Percentiles rank a stretch among this genome's conserved stretches.
phyloP scores from a whole-genome alignment of 1,140 invertebrate genomes.

The Plodia interpunctella region DNA sequence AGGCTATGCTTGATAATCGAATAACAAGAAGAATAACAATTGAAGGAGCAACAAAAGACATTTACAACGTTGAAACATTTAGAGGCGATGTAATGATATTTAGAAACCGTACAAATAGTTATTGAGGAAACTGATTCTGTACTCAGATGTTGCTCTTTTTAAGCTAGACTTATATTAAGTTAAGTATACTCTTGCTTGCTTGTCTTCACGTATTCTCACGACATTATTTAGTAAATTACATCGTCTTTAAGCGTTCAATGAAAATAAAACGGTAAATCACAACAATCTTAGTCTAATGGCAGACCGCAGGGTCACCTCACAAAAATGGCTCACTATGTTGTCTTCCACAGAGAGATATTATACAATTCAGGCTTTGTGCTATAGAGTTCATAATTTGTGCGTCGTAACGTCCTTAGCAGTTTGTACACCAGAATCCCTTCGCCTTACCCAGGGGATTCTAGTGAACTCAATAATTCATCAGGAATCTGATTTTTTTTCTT shows the following conservation, averaged over 20 bases:
- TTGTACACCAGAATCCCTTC: too few relatives aligned
- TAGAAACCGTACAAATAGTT: too few relatives aligned
- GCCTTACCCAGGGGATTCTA: too few relatives aligned
- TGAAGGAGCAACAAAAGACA: not conserved
- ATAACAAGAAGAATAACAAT: not conserved
- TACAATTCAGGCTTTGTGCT: conserved; percentile 50
- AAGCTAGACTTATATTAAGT: too few relatives aligned
- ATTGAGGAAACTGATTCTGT: too few relatives aligned
- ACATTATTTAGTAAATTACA: not conserved
- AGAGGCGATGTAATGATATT: not conserved
- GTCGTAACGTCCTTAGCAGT: conserved; percentile 38
- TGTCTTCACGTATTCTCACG: too few relatives aligned
- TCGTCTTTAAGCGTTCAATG: not conserved
- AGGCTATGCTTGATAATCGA: not conserved
- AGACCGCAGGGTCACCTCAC: conserved; percentile 35
- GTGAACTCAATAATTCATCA: too few relatives aligned
- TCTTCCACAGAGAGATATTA: conserved; percentile 61
- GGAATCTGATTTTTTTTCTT: too few relatives aligned
- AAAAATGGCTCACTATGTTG: conserved; percentile 65
- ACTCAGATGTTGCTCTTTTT: too few relatives aligned
- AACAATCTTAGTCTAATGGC: conserved; percentile 48
- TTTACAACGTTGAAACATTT: not conserved
- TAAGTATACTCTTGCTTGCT: too few relatives aligned
- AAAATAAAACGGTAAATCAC: conserved; percentile 20
- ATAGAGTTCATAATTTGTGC: conserved; percentile 36